phyloP scores from a whole-genome alignment of 1,140 invertebrate species.

The Brachionus angularis region DNA sequence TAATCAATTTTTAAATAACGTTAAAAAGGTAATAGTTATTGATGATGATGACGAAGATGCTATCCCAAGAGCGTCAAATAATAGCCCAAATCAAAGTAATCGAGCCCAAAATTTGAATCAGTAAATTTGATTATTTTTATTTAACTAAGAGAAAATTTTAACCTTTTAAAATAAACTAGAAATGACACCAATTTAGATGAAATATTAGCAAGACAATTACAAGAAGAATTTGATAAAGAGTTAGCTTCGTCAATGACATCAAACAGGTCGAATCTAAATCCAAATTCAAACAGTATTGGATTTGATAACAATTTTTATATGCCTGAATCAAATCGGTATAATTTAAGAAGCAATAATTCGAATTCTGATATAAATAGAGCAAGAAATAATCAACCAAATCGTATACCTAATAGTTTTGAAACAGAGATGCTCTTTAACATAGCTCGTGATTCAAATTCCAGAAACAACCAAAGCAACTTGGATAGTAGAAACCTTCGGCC shows the following conservation, averaged over 20 bases:
- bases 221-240: conserved; percentile 21
- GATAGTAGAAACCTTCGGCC: too few species aligned
- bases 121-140: background rate
- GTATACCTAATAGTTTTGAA: background rate
- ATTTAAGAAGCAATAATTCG: too few species aligned
- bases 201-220: background rate
- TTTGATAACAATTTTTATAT: background rate
- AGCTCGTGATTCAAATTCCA: background rate
- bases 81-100: background rate
- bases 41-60: conserved; percentile 1
- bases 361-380: too few species aligned
- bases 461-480: background rate
- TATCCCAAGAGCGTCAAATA: background rate
- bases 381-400: background rate
- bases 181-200: background rate
- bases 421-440: background rate
- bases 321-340: too few species aligned
- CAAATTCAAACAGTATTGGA: background rate
- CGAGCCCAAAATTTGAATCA: background rate
- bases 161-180: background rate
- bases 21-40: conserved; percentile 23
- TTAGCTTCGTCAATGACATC: too few species aligned
- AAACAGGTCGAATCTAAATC: too few species aligned
- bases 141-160: background rate
- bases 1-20: background rate